Evolutionary conservation across 1,140 invertebrate species (phyloP).

Genomic region (Agrilus planipennis): DNA sequence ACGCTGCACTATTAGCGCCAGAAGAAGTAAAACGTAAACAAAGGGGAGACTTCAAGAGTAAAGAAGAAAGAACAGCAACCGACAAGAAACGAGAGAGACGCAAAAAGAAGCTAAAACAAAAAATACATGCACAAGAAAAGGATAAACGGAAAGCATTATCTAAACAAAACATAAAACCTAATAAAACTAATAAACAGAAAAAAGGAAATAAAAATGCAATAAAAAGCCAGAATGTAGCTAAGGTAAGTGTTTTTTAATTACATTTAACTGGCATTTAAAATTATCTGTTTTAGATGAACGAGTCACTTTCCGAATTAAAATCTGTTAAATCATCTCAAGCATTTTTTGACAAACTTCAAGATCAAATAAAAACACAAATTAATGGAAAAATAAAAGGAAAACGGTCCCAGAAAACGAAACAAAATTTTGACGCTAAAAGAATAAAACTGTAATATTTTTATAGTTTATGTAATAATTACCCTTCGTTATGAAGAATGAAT

Average conservation of each 20-base stretch:
- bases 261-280: neutral
- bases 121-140: slow-evolving; percentile 38
- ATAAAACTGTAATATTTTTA: slow-evolving; percentile 36
- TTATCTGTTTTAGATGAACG: slow-evolving; percentile 34
- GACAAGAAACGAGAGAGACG: slow-evolving; percentile 84
- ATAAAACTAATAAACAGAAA: neutral
- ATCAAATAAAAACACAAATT: slow-evolving; percentile 47
- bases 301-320: slow-evolving; percentile 38
- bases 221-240: slow-evolving; percentile 3
- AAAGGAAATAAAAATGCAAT: slow-evolving; percentile 1
- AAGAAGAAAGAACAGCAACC: slow-evolving; percentile 67
- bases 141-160: slow-evolving; percentile 44
- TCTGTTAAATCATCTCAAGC: slow-evolving; percentile 64
- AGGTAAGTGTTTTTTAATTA: slow-evolving; percentile 5
- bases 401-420: slow-evolving; percentile 27
- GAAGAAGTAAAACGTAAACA: slow-evolving; percentile 77
- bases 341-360: slow-evolving; percentile 72
- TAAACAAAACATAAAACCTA: slow-evolving; percentile 31
- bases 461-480: neutral
- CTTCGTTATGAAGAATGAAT: neutral
- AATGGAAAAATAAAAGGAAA: slow-evolving; percentile 32
- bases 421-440: slow-evolving; percentile 33
- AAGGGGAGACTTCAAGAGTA: slow-evolving; percentile 66
- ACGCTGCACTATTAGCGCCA: slow-evolving; percentile 80
- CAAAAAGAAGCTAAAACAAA: slow-evolving; percentile 73